These are phyloP conservation scores for Pemphigus obesinymphae DNA, from an alignment of 1,140 invertebrate species.

Conservation along the genomic window DNA sequence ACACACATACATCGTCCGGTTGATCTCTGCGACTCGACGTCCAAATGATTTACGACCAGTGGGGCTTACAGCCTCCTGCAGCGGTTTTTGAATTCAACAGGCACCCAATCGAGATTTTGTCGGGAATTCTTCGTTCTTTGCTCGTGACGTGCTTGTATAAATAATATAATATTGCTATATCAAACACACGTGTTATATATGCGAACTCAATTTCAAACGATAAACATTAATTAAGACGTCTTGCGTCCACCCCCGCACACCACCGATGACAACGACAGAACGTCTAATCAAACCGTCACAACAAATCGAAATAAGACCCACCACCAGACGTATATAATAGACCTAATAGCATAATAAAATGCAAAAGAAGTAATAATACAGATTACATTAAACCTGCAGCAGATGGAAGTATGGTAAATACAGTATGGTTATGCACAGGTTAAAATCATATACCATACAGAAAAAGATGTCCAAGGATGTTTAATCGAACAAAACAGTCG, in stretches of 20 bases:
- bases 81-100: not conserved
- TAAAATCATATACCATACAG: too few relatives aligned
- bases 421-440: too few relatives aligned
- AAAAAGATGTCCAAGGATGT: too few relatives aligned
- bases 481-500: too few relatives aligned
- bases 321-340: too few relatives aligned
- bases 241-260: not conserved
- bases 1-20: not conserved
- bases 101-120: not conserved
- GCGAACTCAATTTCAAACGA: not conserved
- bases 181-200: not conserved
- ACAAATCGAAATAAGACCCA: not conserved
- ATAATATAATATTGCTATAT: too few relatives aligned
- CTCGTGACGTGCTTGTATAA: not conserved
- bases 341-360: too few relatives aligned
- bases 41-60: not conserved
- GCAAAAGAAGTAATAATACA: too few relatives aligned
- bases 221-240: not conserved
- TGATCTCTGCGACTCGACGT: not conserved
- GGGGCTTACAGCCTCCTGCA: not conserved
- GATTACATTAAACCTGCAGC: too few relatives aligned
- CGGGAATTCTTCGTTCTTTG: not conserved
- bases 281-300: not conserved
- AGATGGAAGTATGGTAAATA: too few relatives aligned
- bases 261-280: not conserved